Percentiles rank a stretch among this genome's conserved stretches.
Evolutionary conservation across 2,797 vertebrate genomes (phyloP).

Genomic region (Danio albolineatus): DNA sequence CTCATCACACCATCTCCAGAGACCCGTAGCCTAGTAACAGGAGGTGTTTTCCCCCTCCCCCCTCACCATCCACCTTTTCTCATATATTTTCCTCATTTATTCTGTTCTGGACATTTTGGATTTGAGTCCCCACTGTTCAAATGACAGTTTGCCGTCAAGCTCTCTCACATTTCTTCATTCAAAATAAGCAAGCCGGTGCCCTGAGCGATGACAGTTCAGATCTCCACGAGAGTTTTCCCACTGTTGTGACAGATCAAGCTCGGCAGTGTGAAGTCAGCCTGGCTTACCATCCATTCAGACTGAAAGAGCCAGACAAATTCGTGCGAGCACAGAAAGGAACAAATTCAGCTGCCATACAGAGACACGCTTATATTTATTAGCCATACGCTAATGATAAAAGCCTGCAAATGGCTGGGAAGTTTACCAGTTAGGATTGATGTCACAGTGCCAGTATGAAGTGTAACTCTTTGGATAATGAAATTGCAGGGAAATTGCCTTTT

Average conservation of each 20-base stretch:
- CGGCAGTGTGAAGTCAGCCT: conserved; percentile 16
- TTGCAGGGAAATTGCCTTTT: conserved; percentile 15
- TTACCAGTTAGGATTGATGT: conserved; percentile 6
- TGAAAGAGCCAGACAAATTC: not conserved
- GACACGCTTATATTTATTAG: conserved; percentile 5
- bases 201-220: conserved; percentile 10
- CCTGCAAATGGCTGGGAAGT: conserved; percentile 26
- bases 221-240: conserved; percentile 33
- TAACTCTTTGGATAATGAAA: conserved; percentile 31
- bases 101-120: conserved; percentile 25
- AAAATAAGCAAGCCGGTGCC: conserved; percentile 26
- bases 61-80: conserved; percentile 1
- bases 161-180: conserved; percentile 24
- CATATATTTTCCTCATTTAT: conserved; percentile 45
- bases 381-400: conserved; percentile 13
- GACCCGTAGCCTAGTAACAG: conserved; percentile 70
- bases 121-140: conserved; percentile 17
- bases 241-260: conserved; percentile 40
- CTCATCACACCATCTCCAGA: conserved; percentile 53
- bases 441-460: conserved; percentile 20
- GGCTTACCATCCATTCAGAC: not conserved
- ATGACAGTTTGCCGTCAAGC: conserved; percentile 19
- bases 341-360: not conserved
- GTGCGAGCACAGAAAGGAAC: not conserved
- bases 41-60: conserved; percentile 34